phyloP scores from a whole-genome alignment of 2,797 vertebrate genomes.

The Sebastiscus tertius region DNA sequence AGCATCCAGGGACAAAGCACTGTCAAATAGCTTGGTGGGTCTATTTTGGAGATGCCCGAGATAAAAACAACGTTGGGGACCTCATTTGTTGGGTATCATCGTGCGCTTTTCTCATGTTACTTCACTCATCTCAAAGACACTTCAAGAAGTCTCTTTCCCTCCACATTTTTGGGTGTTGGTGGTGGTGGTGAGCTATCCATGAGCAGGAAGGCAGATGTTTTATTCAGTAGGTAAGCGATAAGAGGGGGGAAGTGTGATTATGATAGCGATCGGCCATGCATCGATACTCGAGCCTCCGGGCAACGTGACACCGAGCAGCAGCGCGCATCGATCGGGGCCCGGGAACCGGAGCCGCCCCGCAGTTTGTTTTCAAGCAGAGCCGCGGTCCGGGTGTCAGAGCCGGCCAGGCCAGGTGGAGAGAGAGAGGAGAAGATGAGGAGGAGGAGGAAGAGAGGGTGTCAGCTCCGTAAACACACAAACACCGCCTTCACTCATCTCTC shows the following conservation, averaged over 20 bases:
- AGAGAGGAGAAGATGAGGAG: conserved; percentile 3
- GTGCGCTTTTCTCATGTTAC: conserved; percentile 50
- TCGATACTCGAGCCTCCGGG: conserved; percentile 76
- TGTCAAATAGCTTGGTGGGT: conserved; percentile 32
- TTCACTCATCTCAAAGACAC: conserved; percentile 54
- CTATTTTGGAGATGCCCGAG: conserved; percentile 56
- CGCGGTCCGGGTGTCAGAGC: conserved; percentile 57
- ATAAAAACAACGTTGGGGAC: conserved; percentile 59
- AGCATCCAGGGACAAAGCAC: conserved; percentile 36
- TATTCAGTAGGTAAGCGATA: conserved; percentile 85
- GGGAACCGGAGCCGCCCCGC: conserved; percentile 71
- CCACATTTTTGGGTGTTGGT: conserved; percentile 46
- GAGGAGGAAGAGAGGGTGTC: neutral
- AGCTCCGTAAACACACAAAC: conserved; percentile 55
- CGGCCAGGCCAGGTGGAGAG: conserved; percentile 46
- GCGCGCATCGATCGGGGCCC: conserved; percentile 74
- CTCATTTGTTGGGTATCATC: conserved; percentile 48
- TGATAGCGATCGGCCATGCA: conserved; percentile 83
- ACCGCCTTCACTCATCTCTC: conserved; percentile 40
- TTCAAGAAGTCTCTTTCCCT: conserved; percentile 55
- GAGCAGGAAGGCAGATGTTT: conserved; percentile 84
- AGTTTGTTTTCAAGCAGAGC: conserved; percentile 83
- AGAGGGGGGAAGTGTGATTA: conserved; percentile 86
- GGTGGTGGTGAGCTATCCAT: conserved; percentile 41
- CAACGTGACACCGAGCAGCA: conserved; percentile 76